These are phyloP conservation scores for Epistrophella euchroma DNA, from an alignment of 2,888 invertebrate genomes.

Conservation along the genomic window DNA sequence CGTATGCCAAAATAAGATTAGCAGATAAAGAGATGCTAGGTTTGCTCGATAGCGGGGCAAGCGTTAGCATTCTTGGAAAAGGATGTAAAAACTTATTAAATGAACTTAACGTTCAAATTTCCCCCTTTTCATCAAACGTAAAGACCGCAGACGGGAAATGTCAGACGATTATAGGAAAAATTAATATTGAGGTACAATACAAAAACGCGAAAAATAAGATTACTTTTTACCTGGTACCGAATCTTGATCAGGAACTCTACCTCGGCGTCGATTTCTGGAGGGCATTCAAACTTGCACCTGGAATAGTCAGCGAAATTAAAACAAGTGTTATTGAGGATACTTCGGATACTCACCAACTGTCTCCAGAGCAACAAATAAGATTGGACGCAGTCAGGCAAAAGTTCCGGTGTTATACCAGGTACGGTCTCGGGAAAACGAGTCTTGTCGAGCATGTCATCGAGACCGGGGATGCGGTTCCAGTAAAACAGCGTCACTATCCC, in stretches of 20 bases:
- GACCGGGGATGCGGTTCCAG: conserved; percentile 11
- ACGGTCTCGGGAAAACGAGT: conserved; percentile 39
- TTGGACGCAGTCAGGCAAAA: conserved; percentile 5
- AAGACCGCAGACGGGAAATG: conserved; percentile 6
- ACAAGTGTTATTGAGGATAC: background rate
- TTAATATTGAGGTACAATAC: background rate
- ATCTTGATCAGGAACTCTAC: background rate
- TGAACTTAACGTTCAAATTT: background rate
- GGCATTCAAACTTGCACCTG: background rate
- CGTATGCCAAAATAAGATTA: background rate
- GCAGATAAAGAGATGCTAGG: background rate
- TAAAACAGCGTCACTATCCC: background rate
- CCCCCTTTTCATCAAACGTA: background rate
- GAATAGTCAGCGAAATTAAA: background rate
- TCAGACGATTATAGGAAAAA: conserved; percentile 1
- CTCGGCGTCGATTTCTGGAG: conserved; percentile 1
- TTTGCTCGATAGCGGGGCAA: background rate
- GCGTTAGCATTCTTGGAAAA: background rate
- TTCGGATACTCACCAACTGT: conserved; percentile 4
- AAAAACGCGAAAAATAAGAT: background rate
- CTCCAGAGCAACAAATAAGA: background rate
- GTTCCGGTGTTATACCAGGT: background rate
- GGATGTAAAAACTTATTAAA: background rate
- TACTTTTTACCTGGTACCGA: background rate
- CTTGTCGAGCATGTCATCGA: conserved; percentile 23